Percentiles rank a stretch among this genome's conserved stretches.
These are phyloP conservation scores for Danio choprae DNA, from an alignment of 2,797 vertebrate genomes.

Conservation along the genomic window DNA sequence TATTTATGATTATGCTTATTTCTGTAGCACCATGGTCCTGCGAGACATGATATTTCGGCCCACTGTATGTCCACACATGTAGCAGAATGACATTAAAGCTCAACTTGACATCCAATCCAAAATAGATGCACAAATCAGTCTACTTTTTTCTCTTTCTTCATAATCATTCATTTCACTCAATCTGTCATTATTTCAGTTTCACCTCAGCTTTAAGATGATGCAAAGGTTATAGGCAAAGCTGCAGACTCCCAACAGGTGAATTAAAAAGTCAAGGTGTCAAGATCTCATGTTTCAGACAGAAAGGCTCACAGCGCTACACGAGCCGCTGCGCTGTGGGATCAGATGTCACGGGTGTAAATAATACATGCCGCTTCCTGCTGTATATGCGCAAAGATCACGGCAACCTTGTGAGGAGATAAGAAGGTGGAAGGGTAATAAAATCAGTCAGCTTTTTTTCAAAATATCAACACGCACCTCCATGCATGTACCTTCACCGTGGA, in stretches of 20 bases:
- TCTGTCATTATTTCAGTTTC: too few relatives aligned
- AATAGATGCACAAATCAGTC: too few relatives aligned
- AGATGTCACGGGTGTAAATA: constrained; percentile 47
- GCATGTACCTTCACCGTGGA: neutral
- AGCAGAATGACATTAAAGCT: too few relatives aligned
- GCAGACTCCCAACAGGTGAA: neutral
- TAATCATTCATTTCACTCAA: too few relatives aligned
- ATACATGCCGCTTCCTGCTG: neutral
- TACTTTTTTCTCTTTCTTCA: too few relatives aligned
- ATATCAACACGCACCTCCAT: neutral
- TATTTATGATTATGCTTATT: too few relatives aligned
- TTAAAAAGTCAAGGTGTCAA: neutral
- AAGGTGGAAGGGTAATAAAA: neutral
- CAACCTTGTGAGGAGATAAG: neutral
- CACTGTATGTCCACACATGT: too few relatives aligned
- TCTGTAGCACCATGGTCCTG: too few relatives aligned
- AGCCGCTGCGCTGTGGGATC: neutral
- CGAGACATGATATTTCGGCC: too few relatives aligned
- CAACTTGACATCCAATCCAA: too few relatives aligned
- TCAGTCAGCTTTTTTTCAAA: neutral
- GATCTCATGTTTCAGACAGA: neutral
- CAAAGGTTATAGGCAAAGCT: neutral
- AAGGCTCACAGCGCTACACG: neutral
- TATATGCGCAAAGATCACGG: neutral
- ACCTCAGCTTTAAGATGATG: neutral